Evolutionary conservation across 2,113 vertebrate genomes (phyloP), one percentile per base, ranked within the genome.

Genomic region (Zapus hudsonius): DNA sequence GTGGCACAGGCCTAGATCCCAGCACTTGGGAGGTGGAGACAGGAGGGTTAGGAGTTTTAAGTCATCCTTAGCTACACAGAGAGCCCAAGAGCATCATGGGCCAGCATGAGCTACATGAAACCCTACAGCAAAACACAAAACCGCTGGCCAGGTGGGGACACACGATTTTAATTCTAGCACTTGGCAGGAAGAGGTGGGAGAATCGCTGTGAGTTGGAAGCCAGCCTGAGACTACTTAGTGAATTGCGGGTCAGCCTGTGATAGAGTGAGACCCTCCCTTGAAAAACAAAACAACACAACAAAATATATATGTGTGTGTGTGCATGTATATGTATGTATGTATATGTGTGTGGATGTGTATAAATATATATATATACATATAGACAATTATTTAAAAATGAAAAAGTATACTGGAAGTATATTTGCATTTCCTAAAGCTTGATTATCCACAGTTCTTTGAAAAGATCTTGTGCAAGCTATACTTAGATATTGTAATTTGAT

Each of bases 381-480:
- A 20, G 20, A 55, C 13, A 38, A 36, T 38, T 38, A n/a, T n/a
- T n/a, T n/a, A n/a, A n/a, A n/a, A 55, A 44, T 84, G 36, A 15
- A 85, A 88, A 81, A 6, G 33, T 76, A 86, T 52, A 36, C 29
- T 64, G 63, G 20, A 12, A 33, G 64, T 9, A 38, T 31, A 80
- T 4, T 25, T 64, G 87, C 22, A 4, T 4, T 73, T 80, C n/a
- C 36, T 66, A 67, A 57, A 87, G 36, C n/a, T 72, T 66, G 25
- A 38, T 44, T 72, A 38, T 61, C 75, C 66, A 22, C 29, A 73
- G 20, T 92, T 66, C 70, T 91, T 92, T 73, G 52, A 87, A 84
- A 95, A 78, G 59, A 47, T 23, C 29, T 61, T 61, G 36, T 72
- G 5, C 31, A 67, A 36, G 36, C 40, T 40, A 31, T 31, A 70